Percentiles rank a stretch among this genome's conserved stretches.
These are phyloP conservation scores for Diachasma alloeum DNA, from an alignment of 1,140 invertebrate genomes.

Conservation along the genomic window DNA sequence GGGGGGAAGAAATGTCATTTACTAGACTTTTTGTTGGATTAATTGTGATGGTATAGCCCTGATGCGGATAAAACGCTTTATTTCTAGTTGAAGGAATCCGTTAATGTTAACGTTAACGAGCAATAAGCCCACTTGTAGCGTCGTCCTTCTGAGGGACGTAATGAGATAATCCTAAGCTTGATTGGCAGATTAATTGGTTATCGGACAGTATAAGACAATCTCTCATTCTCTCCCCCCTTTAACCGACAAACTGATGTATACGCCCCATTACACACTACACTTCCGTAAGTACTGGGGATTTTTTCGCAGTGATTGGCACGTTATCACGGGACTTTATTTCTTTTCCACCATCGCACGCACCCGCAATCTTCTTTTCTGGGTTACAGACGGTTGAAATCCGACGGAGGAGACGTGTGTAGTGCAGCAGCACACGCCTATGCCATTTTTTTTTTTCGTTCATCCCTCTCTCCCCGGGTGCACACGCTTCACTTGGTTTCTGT, in stretches of 20 bases:
- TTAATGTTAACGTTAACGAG: conserved; percentile 25
- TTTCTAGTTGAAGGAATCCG: neutral
- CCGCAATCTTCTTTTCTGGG: conserved; percentile 14
- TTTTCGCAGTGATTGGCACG: conserved; percentile 29
- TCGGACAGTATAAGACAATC: conserved; percentile 24
- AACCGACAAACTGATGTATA: conserved; percentile 3
- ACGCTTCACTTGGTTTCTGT: conserved; percentile 32
- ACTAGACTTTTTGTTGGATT: neutral
- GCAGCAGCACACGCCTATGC: conserved; percentile 15
- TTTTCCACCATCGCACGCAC: conserved; percentile 2
- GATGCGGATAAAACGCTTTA: conserved; percentile 1
- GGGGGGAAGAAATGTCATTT: neutral
- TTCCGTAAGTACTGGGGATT: neutral
- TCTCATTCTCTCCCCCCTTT: neutral
- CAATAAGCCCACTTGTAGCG: conserved; percentile 21
- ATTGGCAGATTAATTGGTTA: conserved; percentile 38
- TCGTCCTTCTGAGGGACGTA: conserved; percentile 12
- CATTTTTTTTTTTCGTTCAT: neutral
- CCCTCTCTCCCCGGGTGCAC: neutral
- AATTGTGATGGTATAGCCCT: neutral
- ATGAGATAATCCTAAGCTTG: conserved; percentile 34
- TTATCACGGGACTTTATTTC: conserved; percentile 29
- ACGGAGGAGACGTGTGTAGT: neutral
- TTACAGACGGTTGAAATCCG: neutral
- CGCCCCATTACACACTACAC: conserved; percentile 1